Base-by-base conservation (phyloP, 2,888 invertebrate species). In the Macropis europaea region DNA sequence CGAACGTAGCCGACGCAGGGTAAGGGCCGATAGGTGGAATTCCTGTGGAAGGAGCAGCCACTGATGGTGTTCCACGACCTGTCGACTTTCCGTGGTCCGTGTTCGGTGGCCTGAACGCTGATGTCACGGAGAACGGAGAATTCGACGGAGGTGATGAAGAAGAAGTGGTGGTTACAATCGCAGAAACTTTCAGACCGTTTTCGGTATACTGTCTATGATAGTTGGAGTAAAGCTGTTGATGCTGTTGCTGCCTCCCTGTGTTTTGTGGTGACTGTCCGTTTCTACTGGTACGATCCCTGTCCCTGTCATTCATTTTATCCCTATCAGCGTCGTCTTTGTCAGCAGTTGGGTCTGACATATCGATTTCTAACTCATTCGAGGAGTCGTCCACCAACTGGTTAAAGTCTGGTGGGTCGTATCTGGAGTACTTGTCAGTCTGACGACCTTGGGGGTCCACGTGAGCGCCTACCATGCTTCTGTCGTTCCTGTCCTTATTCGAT, bases 281-380 rank as follows among this genome's bases (percentile, higher is more conserved):
- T 60, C 87, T 87, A 42, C 79, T 82, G 2, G 72, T 72, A 28
- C 87, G 91, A 79, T 93, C 93, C 42, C 90, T 90, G 79, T 92
- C 92, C 68, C 89, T 86, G 76, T 91, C 91, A 32, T 90, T 90
- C 66, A 91, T 90, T 40, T 89, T 88, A 15, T 93, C 92, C 59
- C 91, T 91, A 34, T 92, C 92, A 7, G 91, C 91, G 13, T 94
- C 93, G 60, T 93, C 93, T 82, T 92, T 93, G 60, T 94, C 94
- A n/a, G 92, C 92, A 24, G 92, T 91, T 42, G 94, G 92, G 79
- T 95, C 95, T 0, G 95, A 94, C 93, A 95, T 95, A 86, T 95
- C 95, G 81, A 95, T 95, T 89, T 95, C 95, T 60, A 95, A 87
- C 84, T 95, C 95, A 84, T 95, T 95, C 66, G 95, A 95, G 38